These are phyloP conservation scores for Megalops atlanticus DNA, from an alignment of 2,113 vertebrate species.

Conservation along the genomic window DNA sequence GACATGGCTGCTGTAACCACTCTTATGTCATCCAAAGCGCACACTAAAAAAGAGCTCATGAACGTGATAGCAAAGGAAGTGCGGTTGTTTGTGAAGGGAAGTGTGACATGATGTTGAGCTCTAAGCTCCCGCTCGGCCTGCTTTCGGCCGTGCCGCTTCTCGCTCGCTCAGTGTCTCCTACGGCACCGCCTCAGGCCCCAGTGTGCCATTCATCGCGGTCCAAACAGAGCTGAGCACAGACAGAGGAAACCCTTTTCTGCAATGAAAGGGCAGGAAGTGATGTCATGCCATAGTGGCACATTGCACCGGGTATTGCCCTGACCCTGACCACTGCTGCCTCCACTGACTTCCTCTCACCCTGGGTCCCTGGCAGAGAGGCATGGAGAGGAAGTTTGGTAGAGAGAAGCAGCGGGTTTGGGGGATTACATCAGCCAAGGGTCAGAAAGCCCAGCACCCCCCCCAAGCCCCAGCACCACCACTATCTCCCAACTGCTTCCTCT, in stretches of 20 bases:
- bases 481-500: too few relatives aligned
- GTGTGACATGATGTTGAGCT: neutral
- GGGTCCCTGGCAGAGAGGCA: slow-evolving; percentile 40
- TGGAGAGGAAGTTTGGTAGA: slow-evolving; percentile 40
- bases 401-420: neutral
- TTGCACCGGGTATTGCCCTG: slow-evolving; percentile 27
- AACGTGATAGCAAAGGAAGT: neutral
- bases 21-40: neutral
- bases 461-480: neutral
- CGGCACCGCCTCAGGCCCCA: neutral
- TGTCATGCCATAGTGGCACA: slow-evolving; percentile 31
- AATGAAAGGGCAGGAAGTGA: slow-evolving; percentile 27
- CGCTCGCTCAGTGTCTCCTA: too few relatives aligned
- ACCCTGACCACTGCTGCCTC: slow-evolving; percentile 25
- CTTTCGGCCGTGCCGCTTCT: neutral
- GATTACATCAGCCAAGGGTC: neutral
- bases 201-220: slow-evolving; percentile 3
- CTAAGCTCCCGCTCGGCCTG: neutral
- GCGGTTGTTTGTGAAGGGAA: slow-evolving; percentile 2
- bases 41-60: neutral
- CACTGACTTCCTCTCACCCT: slow-evolving; percentile 27
- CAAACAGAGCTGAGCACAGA: slow-evolving; percentile 6
- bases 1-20: neutral
- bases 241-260: slow-evolving; percentile 36
- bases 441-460: neutral